A percentile compares a stretch with the other conserved stretches of the same genome.
Conservation (phyloP, 2,113 vertebrate genomes). For the Percina caprodes region DNA sequence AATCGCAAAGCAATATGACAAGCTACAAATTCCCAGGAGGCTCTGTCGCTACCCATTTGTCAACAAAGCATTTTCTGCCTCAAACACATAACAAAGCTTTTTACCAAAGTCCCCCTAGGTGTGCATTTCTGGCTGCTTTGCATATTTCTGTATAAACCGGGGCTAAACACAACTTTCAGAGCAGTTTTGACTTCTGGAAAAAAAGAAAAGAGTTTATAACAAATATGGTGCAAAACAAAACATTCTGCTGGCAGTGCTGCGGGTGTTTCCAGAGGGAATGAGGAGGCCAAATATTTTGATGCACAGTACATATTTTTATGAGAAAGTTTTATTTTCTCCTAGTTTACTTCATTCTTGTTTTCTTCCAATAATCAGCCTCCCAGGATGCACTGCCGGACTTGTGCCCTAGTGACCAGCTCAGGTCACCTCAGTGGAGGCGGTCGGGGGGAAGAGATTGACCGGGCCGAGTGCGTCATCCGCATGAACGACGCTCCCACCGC, state of each 20-base stretch:
- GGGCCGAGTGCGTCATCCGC: constrained; percentile 93
- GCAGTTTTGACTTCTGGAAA: constrained; percentile 36
- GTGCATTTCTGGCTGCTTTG: constrained; percentile 60
- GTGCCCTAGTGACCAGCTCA: constrained; percentile 95
- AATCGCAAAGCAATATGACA: constrained; percentile 67
- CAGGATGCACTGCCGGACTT: constrained; percentile 93
- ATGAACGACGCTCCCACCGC: constrained; percentile 95
- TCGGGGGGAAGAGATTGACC: constrained; percentile 90
- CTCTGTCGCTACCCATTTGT: constrained; percentile 71
- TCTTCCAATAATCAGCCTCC: constrained; percentile 85
- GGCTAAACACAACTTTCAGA: constrained; percentile 50
- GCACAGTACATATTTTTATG: background rate
- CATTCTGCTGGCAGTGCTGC: constrained; percentile 20
- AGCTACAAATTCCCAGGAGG: constrained; percentile 63
- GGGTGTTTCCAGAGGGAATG: background rate
- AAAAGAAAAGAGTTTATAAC: constrained; percentile 21
- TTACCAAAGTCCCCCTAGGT: constrained; percentile 62
- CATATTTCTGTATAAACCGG: constrained; percentile 53
- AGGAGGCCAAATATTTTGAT: constrained; percentile 24
- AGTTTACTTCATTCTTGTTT: background rate
- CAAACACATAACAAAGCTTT: constrained; percentile 59
- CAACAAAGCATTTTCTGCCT: constrained; percentile 74
- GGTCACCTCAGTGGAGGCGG: constrained; percentile 91
- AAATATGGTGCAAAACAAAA: constrained; percentile 35
- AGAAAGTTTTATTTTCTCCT: background rate